Conservation (phyloP, 2,888 invertebrate species). For the Clitarchus hookeri region DNA sequence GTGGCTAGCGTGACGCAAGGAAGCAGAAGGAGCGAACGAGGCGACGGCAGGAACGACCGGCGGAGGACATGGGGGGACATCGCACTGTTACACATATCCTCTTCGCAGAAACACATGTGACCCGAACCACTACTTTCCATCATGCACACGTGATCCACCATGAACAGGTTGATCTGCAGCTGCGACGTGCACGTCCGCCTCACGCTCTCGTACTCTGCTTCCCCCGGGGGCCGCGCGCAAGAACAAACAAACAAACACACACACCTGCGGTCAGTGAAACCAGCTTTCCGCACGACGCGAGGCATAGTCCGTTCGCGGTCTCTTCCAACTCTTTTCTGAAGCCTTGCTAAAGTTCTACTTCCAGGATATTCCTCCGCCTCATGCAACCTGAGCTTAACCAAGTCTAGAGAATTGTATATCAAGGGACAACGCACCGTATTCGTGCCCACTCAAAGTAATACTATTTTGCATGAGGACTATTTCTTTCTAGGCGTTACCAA, state of each 20-base stretch:
- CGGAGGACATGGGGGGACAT: constrained; percentile 35
- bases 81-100: constrained; percentile 88
- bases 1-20: constrained; percentile 33
- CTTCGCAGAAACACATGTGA: constrained; percentile 98
- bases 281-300: too few species aligned
- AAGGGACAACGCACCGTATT: too few species aligned
- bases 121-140: constrained; percentile 97
- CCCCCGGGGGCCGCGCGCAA: background rate
- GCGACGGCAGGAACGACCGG: constrained; percentile 22
- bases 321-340: too few species aligned
- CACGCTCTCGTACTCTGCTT: constrained; percentile 84
- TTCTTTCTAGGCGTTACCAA: too few species aligned
- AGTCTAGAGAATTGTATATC: too few species aligned
- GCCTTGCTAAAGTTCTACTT: too few species aligned
- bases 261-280: too few species aligned
- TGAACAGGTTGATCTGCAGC: constrained; percentile 93
- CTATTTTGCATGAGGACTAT: too few species aligned
- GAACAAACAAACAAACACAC: background rate
- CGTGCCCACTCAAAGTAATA: too few species aligned
- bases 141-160: constrained; percentile 99
- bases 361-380: too few species aligned
- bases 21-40: constrained; percentile 31
- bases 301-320: too few species aligned
- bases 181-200: constrained; percentile 91
- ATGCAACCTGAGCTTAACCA: too few species aligned